Evolutionary conservation across 1,140 invertebrate species (phyloP).

Genomic region (Drosophila kohkoa): DNA sequence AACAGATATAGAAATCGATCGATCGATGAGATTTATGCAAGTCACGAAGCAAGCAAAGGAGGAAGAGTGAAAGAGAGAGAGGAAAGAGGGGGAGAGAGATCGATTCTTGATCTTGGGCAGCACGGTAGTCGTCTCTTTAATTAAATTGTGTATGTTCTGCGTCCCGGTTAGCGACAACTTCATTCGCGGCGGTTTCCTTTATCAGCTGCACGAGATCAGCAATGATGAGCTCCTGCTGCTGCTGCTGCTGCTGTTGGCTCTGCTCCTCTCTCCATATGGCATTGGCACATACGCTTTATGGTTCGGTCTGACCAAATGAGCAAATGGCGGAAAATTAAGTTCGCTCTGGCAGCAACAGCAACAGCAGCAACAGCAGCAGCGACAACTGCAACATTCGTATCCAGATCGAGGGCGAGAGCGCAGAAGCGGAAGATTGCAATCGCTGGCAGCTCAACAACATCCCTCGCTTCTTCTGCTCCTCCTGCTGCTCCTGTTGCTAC

Average conservation of each 20-base stretch:
- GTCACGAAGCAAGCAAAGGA: conserved; percentile 15
- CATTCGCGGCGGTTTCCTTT: conserved; percentile 58
- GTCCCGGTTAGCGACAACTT: conserved; percentile 58
- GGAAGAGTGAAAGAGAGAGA: neutral
- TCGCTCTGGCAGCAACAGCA: conserved; percentile 16
- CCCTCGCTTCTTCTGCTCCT: conserved; percentile 4
- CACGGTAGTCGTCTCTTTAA: conserved; percentile 76
- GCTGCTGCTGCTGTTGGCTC: conserved; percentile 19
- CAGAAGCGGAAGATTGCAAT: conserved; percentile 69
- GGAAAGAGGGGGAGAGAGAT: neutral
- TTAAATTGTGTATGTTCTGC: conserved; percentile 79
- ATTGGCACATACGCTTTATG: conserved; percentile 65
- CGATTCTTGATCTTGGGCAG: conserved; percentile 15
- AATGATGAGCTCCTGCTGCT: conserved; percentile 33
- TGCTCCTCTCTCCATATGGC: conserved; percentile 7
- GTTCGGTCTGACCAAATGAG: conserved; percentile 58
- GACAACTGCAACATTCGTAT: conserved; percentile 9
- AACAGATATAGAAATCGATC: conserved; percentile 23
- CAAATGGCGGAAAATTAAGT: conserved; percentile 81
- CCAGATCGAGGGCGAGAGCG: conserved; percentile 30
- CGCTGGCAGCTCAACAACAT: conserved; percentile 43
- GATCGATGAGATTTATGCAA: conserved; percentile 46
- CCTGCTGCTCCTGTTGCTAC: neutral
- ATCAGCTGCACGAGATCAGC: conserved; percentile 69
- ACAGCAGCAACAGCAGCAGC: neutral